Base-by-base conservation (phyloP, 2,797 vertebrate genomes). In the Rhincodon typus region DNA sequence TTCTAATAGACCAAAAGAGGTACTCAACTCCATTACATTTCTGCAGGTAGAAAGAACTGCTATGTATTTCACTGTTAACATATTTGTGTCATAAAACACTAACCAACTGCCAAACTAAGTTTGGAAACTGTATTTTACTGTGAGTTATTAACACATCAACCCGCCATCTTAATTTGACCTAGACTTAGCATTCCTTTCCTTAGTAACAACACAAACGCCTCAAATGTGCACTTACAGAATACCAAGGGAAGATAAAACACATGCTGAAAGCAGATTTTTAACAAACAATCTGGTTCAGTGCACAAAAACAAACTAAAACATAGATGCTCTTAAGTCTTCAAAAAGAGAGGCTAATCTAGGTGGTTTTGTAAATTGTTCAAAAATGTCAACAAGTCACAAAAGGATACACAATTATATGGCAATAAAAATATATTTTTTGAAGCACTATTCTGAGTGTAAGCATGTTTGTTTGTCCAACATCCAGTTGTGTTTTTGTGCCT, bases 341-440 rank as follows among this genome's bases (percentile, higher is more conserved):
- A 53, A 15, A n/a, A 53, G 34, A 74, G n/a, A 70, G 23, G 3
- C 10, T 0, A n/a, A 77, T 23, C 12, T 53, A 34, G 70, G 50
- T 74, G 93, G 25, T 94, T 95, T 7, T n/a, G 70, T 34, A 74
- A 95, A 95, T 95, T 25, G 19, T 53, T 74, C 69, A 95, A 15
- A 62, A 95, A 74, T 4, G 13, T 53, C 70, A 95, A 46, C 53
- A 34, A 27, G 46, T 50, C 94, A 62, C 53, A 46, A 12, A 12
- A 67, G n/a, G 21, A 95, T 46, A 94, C 17, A 23, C 27, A 72
- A 74, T 67, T 67, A 8, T n/a, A 21, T 77, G 46, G 46, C 94
- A 74, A 50, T 94, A 94, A 94, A 70, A 84, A 21, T 21, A 6
- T 21, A 84, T 46, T n/a, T 84, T 84, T 84, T 13, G 17, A 91